A percentile compares a stretch with the other conserved stretches of the same genome.
Evolutionary conservation across 2,113 vertebrate genomes (phyloP).

Genomic region (Phalacrocorax brasilianus): DNA sequence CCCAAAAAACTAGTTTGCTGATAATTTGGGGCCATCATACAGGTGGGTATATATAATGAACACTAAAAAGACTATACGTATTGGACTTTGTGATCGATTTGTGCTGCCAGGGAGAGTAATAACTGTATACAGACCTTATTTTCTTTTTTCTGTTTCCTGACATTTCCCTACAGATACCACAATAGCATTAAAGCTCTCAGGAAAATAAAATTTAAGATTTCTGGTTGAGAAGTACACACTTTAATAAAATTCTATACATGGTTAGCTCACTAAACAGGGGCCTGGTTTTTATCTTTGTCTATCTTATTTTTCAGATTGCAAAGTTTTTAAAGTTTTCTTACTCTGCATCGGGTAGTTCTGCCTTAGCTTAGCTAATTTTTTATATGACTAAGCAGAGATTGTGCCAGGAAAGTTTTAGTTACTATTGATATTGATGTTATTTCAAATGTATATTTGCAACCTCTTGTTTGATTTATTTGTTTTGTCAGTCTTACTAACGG

Average conservation of each 20-base stretch:
- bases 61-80: not conserved
- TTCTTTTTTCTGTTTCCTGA: not conserved
- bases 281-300: not conserved
- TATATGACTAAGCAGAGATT: not conserved
- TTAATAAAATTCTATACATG: not conserved
- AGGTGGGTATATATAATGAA: not conserved
- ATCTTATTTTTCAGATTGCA: not conserved
- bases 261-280: not conserved
- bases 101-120: not conserved
- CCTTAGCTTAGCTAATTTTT: not conserved
- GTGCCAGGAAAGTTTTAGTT: not conserved
- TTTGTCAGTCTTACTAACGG: not conserved
- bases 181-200: not conserved
- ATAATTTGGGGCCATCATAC: not conserved
- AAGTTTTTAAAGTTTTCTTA: not conserved
- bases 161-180: not conserved
- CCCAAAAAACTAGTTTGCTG: not conserved
- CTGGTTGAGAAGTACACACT: not conserved
- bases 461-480: not conserved
- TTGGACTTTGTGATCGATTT: not conserved
- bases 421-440: not conserved
- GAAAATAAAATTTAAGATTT: not conserved
- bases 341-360: not conserved
- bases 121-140: not conserved
- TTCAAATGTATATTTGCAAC: not conserved